Evolutionary conservation across 2,113 vertebrate species (phyloP), one percentile per base, ranked within the genome.

Genomic region (Phaethon lepturus): DNA sequence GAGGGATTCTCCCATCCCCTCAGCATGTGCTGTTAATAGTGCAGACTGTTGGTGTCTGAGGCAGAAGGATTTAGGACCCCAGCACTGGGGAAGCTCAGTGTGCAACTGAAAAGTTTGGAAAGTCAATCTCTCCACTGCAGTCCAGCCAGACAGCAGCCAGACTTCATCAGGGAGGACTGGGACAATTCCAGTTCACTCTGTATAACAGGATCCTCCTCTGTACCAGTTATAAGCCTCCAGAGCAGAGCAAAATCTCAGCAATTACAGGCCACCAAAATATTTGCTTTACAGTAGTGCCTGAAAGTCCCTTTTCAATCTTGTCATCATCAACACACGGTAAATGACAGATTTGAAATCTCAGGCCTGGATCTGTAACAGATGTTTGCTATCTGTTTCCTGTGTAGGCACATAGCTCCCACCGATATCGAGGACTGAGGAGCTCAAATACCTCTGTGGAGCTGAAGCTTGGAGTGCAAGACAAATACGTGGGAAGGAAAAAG

Each of bases 391-490:
- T 86, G 9, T 74, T 86, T 94, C 73, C 83, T 91, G 40, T 67
- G n/a, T 35, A 94, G 76, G 38, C 52, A 90, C 35, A 75, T 17
- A 69, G 47, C 25, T 96, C 47, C 25, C 60, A 89, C 68, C 55
- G 79, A 69, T 95, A 84, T 13, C 55, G 71, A 89, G 42, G 31
- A 83, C 28, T 1, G 0, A 92, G 85, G 40, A 90, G 63, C 80
- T 81, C 68, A 89, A 93, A 95, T 86, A 93, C 47, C 59, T 94
- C 72, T 77, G 47, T 63, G 71, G 72, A 96, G 28, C 63, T 74
- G 55, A 86, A 63, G 11, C 59, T 73, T 79, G 79, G 55, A 92
- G 83, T 13, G 14, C 50, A 96, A 95, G 82, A 86, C 75, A 91
- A 96, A 95, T 74, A 96, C 0, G 4, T 55, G 59, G 83, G 73